Conservation (phyloP, 2,113 vertebrate genomes). For the Arizona elegans region DNA sequence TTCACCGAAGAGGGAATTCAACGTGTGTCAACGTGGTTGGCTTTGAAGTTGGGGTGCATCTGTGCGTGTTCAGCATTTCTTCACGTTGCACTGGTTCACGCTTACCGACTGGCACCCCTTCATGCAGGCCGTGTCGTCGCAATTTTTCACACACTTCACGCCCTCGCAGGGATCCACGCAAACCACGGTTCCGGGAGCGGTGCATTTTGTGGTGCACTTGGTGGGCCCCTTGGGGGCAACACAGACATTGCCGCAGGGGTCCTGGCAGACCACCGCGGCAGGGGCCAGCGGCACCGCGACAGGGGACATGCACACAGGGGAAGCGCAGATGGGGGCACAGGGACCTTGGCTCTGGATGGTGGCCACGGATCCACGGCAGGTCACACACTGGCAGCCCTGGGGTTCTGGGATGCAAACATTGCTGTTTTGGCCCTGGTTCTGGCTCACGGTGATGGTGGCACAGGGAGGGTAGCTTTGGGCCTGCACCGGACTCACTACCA, state of each 20-base stretch:
- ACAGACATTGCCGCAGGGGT: background rate
- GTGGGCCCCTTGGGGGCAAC: background rate
- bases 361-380: background rate
- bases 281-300: background rate
- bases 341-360: background rate
- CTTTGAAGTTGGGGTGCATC: too few relatives aligned
- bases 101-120: background rate
- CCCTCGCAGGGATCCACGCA: background rate
- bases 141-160: background rate
- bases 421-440: background rate
- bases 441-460: background rate
- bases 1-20: background rate
- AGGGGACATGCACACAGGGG: background rate
- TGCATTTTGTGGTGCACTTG: background rate
- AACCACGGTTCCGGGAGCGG: rapidly evolving
- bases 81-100: background rate
- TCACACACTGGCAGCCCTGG: background rate
- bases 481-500: background rate
- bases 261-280: background rate
- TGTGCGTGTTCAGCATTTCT: background rate
- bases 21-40: rapidly evolving
- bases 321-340: background rate
- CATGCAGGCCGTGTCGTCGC: rapidly evolving
- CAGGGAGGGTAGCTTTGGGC: background rate
- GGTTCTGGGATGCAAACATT: background rate